These are phyloP conservation scores for Rhodinocichla rosea DNA, from an alignment of 2,113 vertebrate species.

Conservation along the genomic window DNA sequence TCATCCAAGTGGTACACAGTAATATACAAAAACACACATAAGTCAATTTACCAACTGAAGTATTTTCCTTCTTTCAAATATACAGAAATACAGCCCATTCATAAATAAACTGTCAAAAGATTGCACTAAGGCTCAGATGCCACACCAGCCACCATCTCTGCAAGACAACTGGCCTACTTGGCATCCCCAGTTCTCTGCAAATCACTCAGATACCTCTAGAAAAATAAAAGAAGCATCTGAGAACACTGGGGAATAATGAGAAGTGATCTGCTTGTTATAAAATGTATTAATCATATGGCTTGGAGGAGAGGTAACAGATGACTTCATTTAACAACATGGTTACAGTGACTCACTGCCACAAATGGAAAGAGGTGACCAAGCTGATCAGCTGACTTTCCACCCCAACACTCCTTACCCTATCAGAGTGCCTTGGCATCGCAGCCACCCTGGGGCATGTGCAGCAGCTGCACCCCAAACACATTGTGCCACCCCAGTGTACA, in stretches of 20 bases:
- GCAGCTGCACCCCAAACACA: background rate
- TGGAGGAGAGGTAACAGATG: conserved; percentile 8
- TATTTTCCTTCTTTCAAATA: background rate
- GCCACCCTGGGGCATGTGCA: background rate
- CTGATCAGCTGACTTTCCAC: background rate
- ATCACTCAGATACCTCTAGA: background rate
- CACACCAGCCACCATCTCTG: background rate
- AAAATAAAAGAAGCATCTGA: conserved; percentile 17
- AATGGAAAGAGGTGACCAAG: background rate
- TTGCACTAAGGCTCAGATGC: background rate
- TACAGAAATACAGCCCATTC: background rate
- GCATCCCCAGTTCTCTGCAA: background rate
- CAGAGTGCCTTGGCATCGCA: background rate
- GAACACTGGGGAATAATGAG: background rate
- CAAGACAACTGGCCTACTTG: background rate
- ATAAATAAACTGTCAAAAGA: background rate
- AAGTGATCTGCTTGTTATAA: background rate
- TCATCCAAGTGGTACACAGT: background rate
- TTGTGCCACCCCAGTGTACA: background rate
- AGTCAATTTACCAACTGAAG: background rate
- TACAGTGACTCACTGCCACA: background rate
- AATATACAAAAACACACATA: background rate
- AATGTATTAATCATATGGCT: background rate
- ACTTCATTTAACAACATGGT: conserved; percentile 28
- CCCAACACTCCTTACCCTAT: background rate